Evolutionary conservation across 23 tunicate species (phyloP).

Genomic region (Halocynthia aurantium): DNA sequence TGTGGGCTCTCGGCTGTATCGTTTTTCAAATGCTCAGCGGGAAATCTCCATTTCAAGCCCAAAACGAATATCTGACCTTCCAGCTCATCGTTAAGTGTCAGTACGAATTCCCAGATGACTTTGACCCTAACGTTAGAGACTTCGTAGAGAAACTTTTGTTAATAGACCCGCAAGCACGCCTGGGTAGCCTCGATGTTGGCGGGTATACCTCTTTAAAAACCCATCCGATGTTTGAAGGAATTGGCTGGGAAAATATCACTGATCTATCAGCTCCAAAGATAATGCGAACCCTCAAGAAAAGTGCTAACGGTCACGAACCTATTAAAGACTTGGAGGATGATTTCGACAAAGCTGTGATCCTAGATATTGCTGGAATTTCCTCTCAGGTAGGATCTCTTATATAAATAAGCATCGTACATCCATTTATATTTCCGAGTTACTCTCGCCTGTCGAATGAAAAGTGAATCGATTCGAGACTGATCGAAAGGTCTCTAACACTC

Average conservation of each 20-base stretch:
- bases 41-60: constrained; percentile 81
- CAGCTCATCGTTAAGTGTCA: constrained; percentile 63
- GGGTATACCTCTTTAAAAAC: constrained; percentile 15
- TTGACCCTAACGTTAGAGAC: constrained; percentile 56
- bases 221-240: constrained; percentile 20
- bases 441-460: too few species aligned
- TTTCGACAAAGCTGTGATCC: constrained; percentile 60
- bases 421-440: too few species aligned
- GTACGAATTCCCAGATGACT: constrained; percentile 67
- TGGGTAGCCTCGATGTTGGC: background rate
- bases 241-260: constrained; percentile 22
- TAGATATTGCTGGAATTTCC: constrained; percentile 26
- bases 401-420: too few species aligned
- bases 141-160: constrained; percentile 42
- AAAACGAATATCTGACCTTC: constrained; percentile 81
- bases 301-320: constrained; percentile 46
- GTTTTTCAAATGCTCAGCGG: constrained; percentile 88
- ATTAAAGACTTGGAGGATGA: constrained; percentile 40
- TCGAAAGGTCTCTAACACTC: too few species aligned
- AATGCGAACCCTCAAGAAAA: constrained; percentile 8
- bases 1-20: constrained; percentile 96
- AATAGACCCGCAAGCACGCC: constrained; percentile 55
- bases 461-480: too few species aligned
- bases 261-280: constrained; percentile 9
- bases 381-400: too few species aligned